A percentile compares a stretch with the other conserved stretches of the same genome.
phyloP scores from a whole-genome alignment of 2,797 vertebrate species.

The Crocidura indochinensis region DNA sequence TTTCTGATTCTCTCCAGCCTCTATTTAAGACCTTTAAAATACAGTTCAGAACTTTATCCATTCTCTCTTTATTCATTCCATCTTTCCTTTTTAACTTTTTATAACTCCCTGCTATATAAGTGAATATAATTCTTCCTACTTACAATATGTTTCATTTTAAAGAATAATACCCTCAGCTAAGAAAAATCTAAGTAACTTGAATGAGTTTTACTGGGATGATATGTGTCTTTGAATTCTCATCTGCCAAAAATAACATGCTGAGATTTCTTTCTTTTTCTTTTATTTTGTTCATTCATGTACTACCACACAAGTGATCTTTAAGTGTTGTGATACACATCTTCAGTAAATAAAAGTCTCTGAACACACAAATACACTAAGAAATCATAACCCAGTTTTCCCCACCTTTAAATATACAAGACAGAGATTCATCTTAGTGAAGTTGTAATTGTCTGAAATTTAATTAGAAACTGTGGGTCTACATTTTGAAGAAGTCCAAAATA shows the following conservation, averaged over 20 bases:
- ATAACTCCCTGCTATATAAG: conserved; percentile 43
- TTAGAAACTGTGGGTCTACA: conserved; percentile 59
- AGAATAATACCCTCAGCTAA: conserved; percentile 50
- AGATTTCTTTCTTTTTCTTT: neutral
- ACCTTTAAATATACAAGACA: conserved; percentile 42
- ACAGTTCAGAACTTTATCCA: conserved; percentile 30
- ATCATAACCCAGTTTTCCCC: conserved; percentile 21
- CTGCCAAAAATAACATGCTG: neutral
- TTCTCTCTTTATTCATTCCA: conserved; percentile 23
- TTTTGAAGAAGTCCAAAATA: conserved; percentile 75
- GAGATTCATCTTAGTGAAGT: conserved; percentile 49
- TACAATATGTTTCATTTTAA: conserved; percentile 22
- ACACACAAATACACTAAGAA: conserved; percentile 31
- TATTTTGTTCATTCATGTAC: conserved; percentile 28
- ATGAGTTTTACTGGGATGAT: conserved; percentile 37
- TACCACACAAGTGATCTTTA: conserved; percentile 46
- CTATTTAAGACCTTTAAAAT: neutral
- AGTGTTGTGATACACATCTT: conserved; percentile 45
- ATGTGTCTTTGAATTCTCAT: conserved; percentile 2
- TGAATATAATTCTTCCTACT: conserved; percentile 46
- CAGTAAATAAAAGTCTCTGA: conserved; percentile 59
- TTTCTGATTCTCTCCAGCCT: too few species aligned
- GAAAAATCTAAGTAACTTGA: conserved; percentile 46
- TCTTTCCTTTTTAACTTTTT: conserved; percentile 54
- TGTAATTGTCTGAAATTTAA: conserved; percentile 22